phyloP scores from a whole-genome alignment of 2,113 vertebrate species.

The Ceyx cyanopectus region DNA sequence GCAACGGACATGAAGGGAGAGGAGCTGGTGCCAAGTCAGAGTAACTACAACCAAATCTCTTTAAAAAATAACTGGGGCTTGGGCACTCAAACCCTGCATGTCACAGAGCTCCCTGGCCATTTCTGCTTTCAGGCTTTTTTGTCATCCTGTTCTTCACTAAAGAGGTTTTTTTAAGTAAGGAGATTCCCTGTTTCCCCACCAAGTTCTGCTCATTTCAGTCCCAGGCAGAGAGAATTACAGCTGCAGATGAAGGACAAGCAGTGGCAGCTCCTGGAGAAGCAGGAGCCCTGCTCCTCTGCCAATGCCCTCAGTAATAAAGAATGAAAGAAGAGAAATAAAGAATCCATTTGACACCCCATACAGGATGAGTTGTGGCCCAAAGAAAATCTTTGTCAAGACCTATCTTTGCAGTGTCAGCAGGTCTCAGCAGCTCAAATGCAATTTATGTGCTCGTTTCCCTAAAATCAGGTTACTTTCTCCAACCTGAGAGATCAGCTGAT shows the following conservation, averaged over 20 bases:
- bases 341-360: not conserved
- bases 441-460: conserved; percentile 49
- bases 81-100: not conserved
- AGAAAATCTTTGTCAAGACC: conserved; percentile 39
- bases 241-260: not conserved
- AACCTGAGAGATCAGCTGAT: conserved; percentile 19
- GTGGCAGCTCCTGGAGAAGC: not conserved
- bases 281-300: not conserved
- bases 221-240: not conserved
- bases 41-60: not conserved
- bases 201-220: not conserved
- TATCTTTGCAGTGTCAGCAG: conserved; percentile 10
- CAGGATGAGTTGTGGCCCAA: conserved; percentile 16
- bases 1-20: not conserved
- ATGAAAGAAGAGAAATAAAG: conserved; percentile 27
- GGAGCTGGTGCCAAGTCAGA: not conserved
- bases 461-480: conserved; percentile 43
- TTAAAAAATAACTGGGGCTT: not conserved
- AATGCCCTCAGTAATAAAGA: conserved; percentile 7
- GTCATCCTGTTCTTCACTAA: not conserved
- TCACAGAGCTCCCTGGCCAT: not conserved
- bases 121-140: not conserved
- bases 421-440: not conserved
- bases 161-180: not conserved
- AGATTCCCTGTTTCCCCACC: not conserved